These are phyloP conservation scores for Xylophagus ater DNA, from an alignment of 2,888 invertebrate genomes.

Conservation along the genomic window DNA sequence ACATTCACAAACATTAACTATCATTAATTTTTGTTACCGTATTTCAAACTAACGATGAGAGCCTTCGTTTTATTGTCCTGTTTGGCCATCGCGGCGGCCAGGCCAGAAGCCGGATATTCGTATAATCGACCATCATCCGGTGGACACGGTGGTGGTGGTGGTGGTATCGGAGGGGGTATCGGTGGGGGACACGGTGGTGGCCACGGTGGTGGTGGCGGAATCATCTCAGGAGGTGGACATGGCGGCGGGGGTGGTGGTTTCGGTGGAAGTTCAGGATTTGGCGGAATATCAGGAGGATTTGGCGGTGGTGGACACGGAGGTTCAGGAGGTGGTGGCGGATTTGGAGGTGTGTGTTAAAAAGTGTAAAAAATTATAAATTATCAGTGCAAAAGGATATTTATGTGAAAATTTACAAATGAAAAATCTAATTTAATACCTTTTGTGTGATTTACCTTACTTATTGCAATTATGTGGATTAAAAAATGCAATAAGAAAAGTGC, in stretches of 20 bases:
- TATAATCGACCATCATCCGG: conserved; percentile 41
- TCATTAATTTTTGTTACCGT: conserved; percentile 22
- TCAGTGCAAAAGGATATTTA: not conserved
- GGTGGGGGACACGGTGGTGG: conserved; percentile 26
- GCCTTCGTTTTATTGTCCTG: conserved; percentile 39
- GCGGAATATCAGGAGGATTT: conserved; percentile 21
- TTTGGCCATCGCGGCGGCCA: conserved; percentile 37
- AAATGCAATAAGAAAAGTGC: no score
- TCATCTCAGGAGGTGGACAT: no score
- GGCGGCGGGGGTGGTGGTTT: conserved; percentile 24
- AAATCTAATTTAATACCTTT: no score
- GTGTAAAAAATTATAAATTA: not conserved
- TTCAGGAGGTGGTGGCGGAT: conserved; percentile 23
- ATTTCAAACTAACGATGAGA: conserved; percentile 30
- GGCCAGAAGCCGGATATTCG: conserved; percentile 38
- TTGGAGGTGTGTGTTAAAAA: conserved; percentile 11
- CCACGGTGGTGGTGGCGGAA: conserved; percentile 28
- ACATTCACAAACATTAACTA: conserved; percentile 35
- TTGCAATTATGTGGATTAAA: no score
- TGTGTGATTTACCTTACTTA: no score
- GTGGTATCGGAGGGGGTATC: conserved; percentile 22
- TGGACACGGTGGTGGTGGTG: conserved; percentile 31
- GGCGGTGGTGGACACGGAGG: conserved; percentile 26
- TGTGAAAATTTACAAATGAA: no score
- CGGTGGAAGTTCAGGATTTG: conserved; percentile 31